Evolutionary conservation across 2,113 vertebrate species (phyloP).

Genomic region (Ammospiza caudacuta): DNA sequence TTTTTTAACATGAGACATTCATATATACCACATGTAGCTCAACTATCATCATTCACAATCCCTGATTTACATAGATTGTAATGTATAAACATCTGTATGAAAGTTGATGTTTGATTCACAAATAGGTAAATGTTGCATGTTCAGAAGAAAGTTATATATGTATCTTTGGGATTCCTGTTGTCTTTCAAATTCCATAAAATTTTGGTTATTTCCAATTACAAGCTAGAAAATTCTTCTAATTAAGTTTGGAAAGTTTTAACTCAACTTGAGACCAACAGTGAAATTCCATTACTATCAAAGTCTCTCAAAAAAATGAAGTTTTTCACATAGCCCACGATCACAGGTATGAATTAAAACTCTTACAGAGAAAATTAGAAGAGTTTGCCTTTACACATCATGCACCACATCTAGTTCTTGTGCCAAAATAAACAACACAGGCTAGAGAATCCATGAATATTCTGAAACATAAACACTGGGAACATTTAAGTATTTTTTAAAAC

Average conservation of each 20-base stretch:
- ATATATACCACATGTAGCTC: neutral
- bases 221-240: neutral
- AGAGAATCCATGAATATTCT: neutral
- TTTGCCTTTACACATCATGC: neutral
- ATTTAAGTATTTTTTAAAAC: neutral
- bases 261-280: neutral
- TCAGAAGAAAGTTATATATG: neutral
- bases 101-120: neutral
- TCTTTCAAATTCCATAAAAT: neutral
- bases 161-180: neutral
- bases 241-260: neutral
- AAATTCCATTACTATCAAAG: neutral
- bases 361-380: neutral
- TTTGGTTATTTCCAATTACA: neutral
- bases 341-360: conserved; percentile 9
- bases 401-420: neutral
- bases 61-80: neutral
- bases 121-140: neutral
- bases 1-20: neutral
- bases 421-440: conserved; percentile 19
- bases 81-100: neutral
- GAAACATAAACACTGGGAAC: neutral
- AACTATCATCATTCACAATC: neutral
- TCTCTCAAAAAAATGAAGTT: neutral
- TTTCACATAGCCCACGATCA: neutral